Evolutionary conservation across 2,888 invertebrate genomes (phyloP).

Genomic region (Dendrolimus houi): DNA sequence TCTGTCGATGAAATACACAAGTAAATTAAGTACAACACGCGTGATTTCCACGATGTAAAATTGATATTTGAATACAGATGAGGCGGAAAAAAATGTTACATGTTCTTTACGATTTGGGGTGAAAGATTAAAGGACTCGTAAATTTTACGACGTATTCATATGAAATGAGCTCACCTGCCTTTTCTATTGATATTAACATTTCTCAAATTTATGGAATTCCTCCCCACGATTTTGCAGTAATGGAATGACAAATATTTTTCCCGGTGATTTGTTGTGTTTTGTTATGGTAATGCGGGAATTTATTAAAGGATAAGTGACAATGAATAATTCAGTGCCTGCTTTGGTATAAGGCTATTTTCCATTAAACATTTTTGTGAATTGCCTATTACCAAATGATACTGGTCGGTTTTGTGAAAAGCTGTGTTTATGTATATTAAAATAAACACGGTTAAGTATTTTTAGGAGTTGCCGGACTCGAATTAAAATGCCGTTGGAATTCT

Average conservation of each 20-base stretch:
- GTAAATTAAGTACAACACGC: conserved; percentile 1
- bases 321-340: not conserved
- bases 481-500: too few species aligned
- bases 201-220: conserved; percentile 17
- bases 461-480: too few species aligned
- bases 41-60: conserved; percentile 14
- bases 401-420: too few species aligned
- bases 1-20: not conserved
- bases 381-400: too few species aligned
- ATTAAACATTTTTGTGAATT: not conserved
- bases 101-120: conserved; percentile 24
- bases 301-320: not conserved
- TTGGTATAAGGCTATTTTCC: not conserved
- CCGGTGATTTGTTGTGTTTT: not conserved
- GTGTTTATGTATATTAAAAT: too few species aligned
- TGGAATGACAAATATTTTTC: conserved; percentile 1
- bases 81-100: conserved; percentile 21
- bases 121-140: conserved; percentile 29
- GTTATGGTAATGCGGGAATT: conserved; percentile 3
- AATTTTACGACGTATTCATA: conserved; percentile 29
- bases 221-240: conserved; percentile 10
- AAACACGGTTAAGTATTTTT: too few species aligned
- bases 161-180: conserved; percentile 27
- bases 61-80: conserved; percentile 24
- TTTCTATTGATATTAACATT: conserved; percentile 24